Conservation (phyloP, 2,888 invertebrate species). For the Chorisops tibialis region DNA sequence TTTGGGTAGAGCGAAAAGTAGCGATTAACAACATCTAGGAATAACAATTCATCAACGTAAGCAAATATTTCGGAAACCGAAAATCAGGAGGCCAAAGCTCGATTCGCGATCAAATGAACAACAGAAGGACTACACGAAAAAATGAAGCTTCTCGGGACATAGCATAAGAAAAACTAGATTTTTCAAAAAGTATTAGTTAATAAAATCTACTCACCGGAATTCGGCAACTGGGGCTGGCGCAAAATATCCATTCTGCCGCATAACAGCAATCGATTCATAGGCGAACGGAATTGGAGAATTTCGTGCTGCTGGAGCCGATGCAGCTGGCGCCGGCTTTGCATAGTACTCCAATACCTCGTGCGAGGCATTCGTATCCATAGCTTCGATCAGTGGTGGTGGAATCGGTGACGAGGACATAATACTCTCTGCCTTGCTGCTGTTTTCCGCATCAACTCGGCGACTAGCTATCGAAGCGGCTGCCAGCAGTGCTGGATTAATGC, state of each 20-base stretch:
- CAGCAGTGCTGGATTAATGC: conserved; percentile 50
- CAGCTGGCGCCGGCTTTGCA: background rate
- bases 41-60: no score
- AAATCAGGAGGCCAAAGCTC: no score
- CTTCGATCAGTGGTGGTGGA: conserved; percentile 3
- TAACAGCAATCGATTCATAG: conserved; percentile 37
- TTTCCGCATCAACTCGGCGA: conserved; percentile 38
- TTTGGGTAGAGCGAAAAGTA: no score
- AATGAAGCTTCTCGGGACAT: no score
- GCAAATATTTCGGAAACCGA: no score
- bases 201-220: conserved; percentile 50
- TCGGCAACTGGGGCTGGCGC: conserved; percentile 47
- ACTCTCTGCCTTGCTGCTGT: background rate
- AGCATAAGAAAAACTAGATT: no score
- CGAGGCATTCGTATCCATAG: conserved; percentile 9
- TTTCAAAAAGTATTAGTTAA: conserved; percentile 44
- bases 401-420: background rate
- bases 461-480: conserved; percentile 50
- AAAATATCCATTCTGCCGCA: conserved; percentile 42
- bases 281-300: conserved; percentile 35
- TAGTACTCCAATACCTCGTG: conserved; percentile 11
- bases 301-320: conserved; percentile 1
- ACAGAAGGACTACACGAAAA: no score
- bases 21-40: no score
- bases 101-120: no score